Conservation (phyloP, 2,888 invertebrate genomes). For the Scaptomyza caliginosa region DNA sequence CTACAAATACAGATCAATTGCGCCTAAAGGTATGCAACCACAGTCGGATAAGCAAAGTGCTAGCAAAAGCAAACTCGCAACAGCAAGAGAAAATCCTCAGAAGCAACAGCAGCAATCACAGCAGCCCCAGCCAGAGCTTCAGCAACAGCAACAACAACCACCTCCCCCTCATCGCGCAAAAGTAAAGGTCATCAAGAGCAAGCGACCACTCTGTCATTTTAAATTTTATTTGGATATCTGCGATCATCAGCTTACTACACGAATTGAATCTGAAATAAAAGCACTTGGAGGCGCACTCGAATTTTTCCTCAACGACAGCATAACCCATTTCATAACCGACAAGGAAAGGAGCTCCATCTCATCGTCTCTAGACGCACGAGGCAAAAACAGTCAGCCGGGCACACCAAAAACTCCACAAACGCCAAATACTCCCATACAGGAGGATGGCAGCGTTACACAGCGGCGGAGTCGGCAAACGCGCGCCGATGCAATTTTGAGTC, state of each 20-base stretch:
- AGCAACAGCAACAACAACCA: slow-evolving; percentile 58
- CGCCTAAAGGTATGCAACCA: slow-evolving; percentile 84
- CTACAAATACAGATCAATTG: slow-evolving; percentile 79
- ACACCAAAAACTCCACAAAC: slow-evolving; percentile 69
- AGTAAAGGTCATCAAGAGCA: slow-evolving; percentile 84
- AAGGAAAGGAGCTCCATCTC: slow-evolving; percentile 52
- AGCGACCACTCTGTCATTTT: slow-evolving; percentile 87
- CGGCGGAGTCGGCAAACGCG: slow-evolving; percentile 84
- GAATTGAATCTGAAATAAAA: slow-evolving; percentile 88
- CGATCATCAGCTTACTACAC: slow-evolving; percentile 87
- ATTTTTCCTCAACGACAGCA: slow-evolving; percentile 82
- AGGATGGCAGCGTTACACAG: slow-evolving; percentile 44
- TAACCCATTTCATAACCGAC: slow-evolving; percentile 84
- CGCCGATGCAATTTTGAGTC: slow-evolving; percentile 92
- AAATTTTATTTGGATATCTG: slow-evolving; percentile 91
- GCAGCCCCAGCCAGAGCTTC: slow-evolving; percentile 56
- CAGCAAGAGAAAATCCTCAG: slow-evolving; percentile 57
- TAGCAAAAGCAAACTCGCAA: slow-evolving; percentile 80
- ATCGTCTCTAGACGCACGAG: slow-evolving; percentile 15
- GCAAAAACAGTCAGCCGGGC: slow-evolving; percentile 53
- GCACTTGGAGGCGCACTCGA: slow-evolving; percentile 87
- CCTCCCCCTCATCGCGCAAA: slow-evolving; percentile 54
- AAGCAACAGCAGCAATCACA: slow-evolving; percentile 36
- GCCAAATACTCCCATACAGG: slow-evolving; percentile 34
- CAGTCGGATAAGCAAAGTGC: slow-evolving; percentile 83